Evolutionary conservation across 2,888 invertebrate genomes (phyloP), one percentile per base, ranked within the genome.

Genomic region (Drosophila siamana): DNA sequence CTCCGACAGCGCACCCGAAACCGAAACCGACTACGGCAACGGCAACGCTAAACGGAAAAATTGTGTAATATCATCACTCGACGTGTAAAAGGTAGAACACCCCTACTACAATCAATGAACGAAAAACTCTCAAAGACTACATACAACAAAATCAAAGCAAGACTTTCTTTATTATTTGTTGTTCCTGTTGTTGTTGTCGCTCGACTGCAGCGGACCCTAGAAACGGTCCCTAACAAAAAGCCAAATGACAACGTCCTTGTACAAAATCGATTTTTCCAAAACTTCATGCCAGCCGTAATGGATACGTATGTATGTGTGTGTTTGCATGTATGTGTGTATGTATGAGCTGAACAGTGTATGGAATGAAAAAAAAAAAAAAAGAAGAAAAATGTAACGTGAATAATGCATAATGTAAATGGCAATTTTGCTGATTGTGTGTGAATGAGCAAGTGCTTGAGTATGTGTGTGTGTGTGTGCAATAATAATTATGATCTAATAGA

Each of bases 201-300:
- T 55, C 40, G 52, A 67, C 59, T 75, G 77, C 81, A 74, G 71
- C 67, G 51, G 50, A 59, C 50, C 70, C 68, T 55, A 67, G 9
- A 52, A 69, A 71, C 13, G 38, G 24, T 38, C 8, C 63, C 56
- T 52, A 69, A 50, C 50, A 47, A 47, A 50, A 44, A 41, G 15
- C 44, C 36, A 55, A 28, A 16, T 41, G 61, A 67, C 70, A 80
- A 90, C 88, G 91, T 90, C 90, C 90, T 90, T 90, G 91, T 85
- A 80, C 67, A 81, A 83, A 90, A 90, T 90, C 90, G 90, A 90
- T 90, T 90, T 90, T 90, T 90, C 88, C 78, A 78, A 69, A 82
- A 88, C 87, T 88, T 86, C 88, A 90, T 88, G 87, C 76, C 86
- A 68, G 69, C 68, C 74, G 63, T 80, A 70, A 79, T 77, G 88